These are phyloP conservation scores for Elegia similella DNA, from an alignment of 2,888 invertebrate species.

Conservation along the genomic window DNA sequence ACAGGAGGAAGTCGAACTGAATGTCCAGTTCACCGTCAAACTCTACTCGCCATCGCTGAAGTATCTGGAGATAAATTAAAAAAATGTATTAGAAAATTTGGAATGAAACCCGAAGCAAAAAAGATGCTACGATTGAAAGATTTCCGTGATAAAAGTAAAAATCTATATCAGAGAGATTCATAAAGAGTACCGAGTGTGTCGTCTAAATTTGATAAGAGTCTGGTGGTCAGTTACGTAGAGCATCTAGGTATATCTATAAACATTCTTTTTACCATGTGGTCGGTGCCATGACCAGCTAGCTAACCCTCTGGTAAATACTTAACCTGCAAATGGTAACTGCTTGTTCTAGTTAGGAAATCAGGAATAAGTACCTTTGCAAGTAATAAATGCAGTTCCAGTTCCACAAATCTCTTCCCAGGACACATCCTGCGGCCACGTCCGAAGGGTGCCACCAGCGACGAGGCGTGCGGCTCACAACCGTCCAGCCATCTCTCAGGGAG, in stretches of 20 bases:
- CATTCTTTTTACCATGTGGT: no score
- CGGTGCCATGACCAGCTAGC: no score
- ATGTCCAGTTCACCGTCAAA: constrained; percentile 86
- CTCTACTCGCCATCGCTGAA: constrained; percentile 86
- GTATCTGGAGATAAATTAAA: constrained; percentile 73
- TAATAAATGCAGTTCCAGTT: constrained; percentile 87
- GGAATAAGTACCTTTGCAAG: constrained; percentile 84
- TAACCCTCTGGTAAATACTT: no score
- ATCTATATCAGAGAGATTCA: no score
- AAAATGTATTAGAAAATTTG: background rate
- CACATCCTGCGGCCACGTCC: constrained; percentile 91
- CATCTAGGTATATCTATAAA: no score
- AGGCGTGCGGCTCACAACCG: constrained; percentile 75
- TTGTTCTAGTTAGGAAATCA: background rate
- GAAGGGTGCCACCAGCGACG: constrained; percentile 88
- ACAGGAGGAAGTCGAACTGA: constrained; percentile 90
- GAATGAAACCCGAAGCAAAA: background rate
- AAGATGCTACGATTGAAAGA: no score
- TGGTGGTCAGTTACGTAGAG: no score
- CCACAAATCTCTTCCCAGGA: constrained; percentile 92
- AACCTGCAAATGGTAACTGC: no score
- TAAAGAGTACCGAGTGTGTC: no score
- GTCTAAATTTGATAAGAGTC: no score
- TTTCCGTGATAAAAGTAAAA: no score
- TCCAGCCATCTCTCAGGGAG: constrained; percentile 90